phyloP scores from a whole-genome alignment of 2,888 invertebrate genomes.

The Tiliacea aurago region DNA sequence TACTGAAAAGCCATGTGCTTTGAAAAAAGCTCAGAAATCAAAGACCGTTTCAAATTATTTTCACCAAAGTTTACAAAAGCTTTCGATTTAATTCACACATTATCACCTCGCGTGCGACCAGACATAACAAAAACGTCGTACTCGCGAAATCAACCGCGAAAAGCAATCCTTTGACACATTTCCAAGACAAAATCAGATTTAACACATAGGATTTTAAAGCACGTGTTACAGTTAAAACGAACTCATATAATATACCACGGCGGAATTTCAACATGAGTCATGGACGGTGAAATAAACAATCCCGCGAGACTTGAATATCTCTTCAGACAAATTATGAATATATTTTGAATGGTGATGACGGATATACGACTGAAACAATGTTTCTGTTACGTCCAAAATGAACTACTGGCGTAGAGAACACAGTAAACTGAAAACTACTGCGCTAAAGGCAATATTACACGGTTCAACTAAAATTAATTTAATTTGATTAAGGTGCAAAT shows the following conservation, averaged over 20 bases:
- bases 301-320: slow-evolving; percentile 40
- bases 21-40: not conserved
- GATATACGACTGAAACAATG: slow-evolving; percentile 21
- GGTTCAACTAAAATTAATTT: not conserved
- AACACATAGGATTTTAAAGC: slow-evolving; percentile 55
- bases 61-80: not conserved
- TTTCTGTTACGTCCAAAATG: slow-evolving; percentile 20
- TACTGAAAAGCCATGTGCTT: slow-evolving; percentile 11
- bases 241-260: slow-evolving; percentile 23
- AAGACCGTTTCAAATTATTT: not conserved
- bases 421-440: slow-evolving; percentile 10
- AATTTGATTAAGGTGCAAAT: not conserved
- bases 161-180: slow-evolving; percentile 63
- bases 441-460: not conserved
- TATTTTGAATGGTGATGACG: slow-evolving; percentile 45
- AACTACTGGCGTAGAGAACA: slow-evolving; percentile 9
- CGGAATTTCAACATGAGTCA: slow-evolving; percentile 63
- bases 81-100: slow-evolving; percentile 14
- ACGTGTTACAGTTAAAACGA: slow-evolving; percentile 46
- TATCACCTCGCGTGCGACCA: slow-evolving; percentile 41
- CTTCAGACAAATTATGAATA: slow-evolving; percentile 49
- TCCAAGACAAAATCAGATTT: slow-evolving; percentile 64
- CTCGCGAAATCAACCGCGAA: slow-evolving; percentile 45
- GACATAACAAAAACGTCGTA: slow-evolving; percentile 56
- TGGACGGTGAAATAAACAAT: slow-evolving; percentile 53